Percentiles rank a stretch among this genome's conserved stretches.
Evolutionary conservation across 2,797 vertebrate genomes (phyloP).

Genomic region (Pangasius larnaudii): DNA sequence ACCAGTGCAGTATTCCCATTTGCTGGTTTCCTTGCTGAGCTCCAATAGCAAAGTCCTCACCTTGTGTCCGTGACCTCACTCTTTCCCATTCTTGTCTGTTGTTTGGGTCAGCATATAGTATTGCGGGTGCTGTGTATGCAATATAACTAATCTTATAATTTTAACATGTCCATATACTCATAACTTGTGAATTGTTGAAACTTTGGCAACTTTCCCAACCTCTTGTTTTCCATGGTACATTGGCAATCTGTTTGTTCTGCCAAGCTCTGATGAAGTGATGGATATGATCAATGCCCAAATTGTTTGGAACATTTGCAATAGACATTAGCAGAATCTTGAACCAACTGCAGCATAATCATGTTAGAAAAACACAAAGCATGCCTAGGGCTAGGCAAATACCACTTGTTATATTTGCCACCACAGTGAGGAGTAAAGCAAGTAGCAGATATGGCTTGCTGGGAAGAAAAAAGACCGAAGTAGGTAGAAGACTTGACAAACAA

Average conservation of each 20-base stretch:
- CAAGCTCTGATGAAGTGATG: not conserved
- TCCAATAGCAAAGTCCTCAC: not conserved
- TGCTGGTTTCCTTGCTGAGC: not conserved
- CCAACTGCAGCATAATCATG: not conserved
- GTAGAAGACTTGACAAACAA: not conserved
- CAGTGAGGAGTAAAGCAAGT: not conserved
- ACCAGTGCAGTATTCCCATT: not conserved
- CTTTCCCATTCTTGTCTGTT: not conserved
- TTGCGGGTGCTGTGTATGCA: not conserved
- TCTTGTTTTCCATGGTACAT: not conserved
- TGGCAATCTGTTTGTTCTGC: not conserved
- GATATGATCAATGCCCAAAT: not conserved
- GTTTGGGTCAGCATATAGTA: conserved; percentile 3
- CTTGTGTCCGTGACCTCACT: not conserved
- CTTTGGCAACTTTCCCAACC: not conserved
- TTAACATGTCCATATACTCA: conserved; percentile 14
- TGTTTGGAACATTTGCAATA: not conserved
- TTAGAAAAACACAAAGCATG: not conserved
- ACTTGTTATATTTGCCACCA: not conserved
- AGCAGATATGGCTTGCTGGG: not conserved
- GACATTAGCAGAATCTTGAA: not conserved
- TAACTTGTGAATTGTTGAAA: not conserved
- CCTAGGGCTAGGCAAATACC: not conserved
- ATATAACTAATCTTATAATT: not conserved
- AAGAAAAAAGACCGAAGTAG: not conserved